Conservation (phyloP, 2,888 invertebrate genomes). For the Plebejus melissa region DNA sequence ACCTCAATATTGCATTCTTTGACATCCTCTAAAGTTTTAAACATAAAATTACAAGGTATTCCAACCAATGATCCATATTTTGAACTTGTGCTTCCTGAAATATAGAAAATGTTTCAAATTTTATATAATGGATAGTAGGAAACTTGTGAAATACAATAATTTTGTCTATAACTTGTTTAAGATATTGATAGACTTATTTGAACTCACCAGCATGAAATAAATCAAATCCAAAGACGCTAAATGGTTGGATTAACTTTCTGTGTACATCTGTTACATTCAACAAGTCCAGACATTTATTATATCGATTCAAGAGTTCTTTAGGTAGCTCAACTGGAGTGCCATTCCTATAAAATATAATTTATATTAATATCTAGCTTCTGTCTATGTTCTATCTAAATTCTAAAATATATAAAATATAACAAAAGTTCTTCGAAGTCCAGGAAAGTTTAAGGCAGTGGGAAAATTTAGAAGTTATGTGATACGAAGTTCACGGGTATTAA, state of each 20-base stretch:
- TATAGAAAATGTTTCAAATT: constrained; percentile 14
- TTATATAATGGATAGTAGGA: too few species aligned
- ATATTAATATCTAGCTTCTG: neutral
- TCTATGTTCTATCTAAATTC: too few species aligned
- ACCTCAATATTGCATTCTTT: constrained; percentile 80
- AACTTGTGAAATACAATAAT: too few species aligned
- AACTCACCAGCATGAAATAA: constrained; percentile 82
- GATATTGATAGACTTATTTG: neutral
- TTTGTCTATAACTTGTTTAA: neutral
- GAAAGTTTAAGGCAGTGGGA: too few species aligned
- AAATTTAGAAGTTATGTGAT: too few species aligned
- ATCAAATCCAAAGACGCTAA: constrained; percentile 86
- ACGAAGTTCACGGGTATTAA: too few species aligned
- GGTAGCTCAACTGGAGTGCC: constrained; percentile 79
- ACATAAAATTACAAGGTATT: constrained; percentile 85
- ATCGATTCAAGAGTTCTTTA: constrained; percentile 66
- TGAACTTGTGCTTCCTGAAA: constrained; percentile 71
- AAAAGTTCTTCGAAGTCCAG: too few species aligned
- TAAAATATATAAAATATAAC: too few species aligned
- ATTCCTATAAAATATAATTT: constrained; percentile 65
- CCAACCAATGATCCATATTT: constrained; percentile 84
- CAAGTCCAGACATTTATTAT: constrained; percentile 79
- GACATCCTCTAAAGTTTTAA: constrained; percentile 74
- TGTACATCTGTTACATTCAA: constrained; percentile 75
- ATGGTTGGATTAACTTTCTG: constrained; percentile 78